Evolutionary conservation across 2,888 invertebrate genomes (phyloP).

Genomic region (Plagodis pulveraria): DNA sequence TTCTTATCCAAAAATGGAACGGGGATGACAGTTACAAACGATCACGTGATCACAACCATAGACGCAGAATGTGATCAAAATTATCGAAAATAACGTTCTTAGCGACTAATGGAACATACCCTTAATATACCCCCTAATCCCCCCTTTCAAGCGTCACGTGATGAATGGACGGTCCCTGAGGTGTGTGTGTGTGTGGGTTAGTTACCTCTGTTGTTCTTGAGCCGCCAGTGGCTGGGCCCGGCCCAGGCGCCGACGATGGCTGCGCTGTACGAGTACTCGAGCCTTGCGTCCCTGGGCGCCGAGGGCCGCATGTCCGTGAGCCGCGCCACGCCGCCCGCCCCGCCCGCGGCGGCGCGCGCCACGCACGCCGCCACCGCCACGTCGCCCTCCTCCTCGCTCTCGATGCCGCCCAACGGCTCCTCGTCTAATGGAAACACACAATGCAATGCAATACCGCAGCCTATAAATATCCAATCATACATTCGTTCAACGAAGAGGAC

Average conservation of each 20-base stretch:
- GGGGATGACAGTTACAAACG: too few relatives aligned
- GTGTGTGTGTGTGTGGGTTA: not conserved
- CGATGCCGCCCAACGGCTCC: constrained; percentile 74
- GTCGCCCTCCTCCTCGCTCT: constrained; percentile 76
- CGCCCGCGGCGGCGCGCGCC: constrained; percentile 57
- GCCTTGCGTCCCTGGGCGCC: constrained; percentile 71
- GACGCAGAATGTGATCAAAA: too few relatives aligned
- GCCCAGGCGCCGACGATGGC: constrained; percentile 89
- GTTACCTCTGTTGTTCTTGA: constrained; percentile 79
- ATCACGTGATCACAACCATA: too few relatives aligned
- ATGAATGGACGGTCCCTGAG: too few relatives aligned
- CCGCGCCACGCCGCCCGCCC: constrained; percentile 45
- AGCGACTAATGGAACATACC: too few relatives aligned
- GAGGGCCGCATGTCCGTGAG: constrained; percentile 85
- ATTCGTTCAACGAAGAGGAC: too few relatives aligned
- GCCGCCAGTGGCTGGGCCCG: constrained; percentile 93
- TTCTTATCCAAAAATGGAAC: too few relatives aligned
- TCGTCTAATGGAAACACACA: constrained; percentile 53
- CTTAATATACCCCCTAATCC: too few relatives aligned
- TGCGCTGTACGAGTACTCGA: constrained; percentile 89
- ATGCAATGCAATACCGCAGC: too few relatives aligned
- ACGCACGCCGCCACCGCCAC: constrained; percentile 68
- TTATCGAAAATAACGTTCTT: too few relatives aligned
- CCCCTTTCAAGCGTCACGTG: too few relatives aligned
- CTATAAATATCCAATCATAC: too few relatives aligned